Evolutionary conservation across 1,140 invertebrate genomes (phyloP).

Genomic region (Latrodectus geometricus): DNA sequence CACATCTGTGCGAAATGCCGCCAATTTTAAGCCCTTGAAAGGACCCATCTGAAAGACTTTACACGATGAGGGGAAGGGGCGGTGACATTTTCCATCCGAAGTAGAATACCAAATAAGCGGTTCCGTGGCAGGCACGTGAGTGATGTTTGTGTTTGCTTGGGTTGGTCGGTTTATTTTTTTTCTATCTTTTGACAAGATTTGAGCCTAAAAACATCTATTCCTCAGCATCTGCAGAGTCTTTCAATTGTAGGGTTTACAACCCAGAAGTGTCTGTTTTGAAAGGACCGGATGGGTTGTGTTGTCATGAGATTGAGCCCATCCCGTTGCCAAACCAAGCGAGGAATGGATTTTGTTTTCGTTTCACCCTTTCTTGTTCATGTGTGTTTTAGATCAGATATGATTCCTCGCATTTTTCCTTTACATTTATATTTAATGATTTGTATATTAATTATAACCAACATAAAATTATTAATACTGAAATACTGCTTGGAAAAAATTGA

Average conservation of each 20-base stretch:
- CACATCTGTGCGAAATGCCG: background rate
- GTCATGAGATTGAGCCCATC: too few species aligned
- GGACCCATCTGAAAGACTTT: background rate
- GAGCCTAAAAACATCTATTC: background rate
- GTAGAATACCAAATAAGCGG: conserved; percentile 43
- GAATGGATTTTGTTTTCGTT: too few species aligned
- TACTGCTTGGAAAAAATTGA: too few species aligned
- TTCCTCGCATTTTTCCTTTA: too few species aligned
- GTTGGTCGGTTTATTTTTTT: background rate
- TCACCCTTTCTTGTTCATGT: too few species aligned
- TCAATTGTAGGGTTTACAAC: background rate
- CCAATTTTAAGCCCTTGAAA: background rate
- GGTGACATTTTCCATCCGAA: background rate
- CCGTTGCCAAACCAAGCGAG: too few species aligned
- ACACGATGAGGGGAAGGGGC: background rate
- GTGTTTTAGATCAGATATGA: too few species aligned
- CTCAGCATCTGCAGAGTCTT: background rate
- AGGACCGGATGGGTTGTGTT: too few species aligned
- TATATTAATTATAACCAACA: too few species aligned
- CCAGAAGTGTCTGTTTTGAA: background rate
- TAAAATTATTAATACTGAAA: too few species aligned
- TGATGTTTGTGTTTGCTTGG: background rate
- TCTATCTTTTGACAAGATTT: background rate
- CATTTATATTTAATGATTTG: too few species aligned
- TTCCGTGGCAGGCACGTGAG: background rate